Conservation (phyloP, 2,888 invertebrate species). For the Drosophila flavopinicola region DNA sequence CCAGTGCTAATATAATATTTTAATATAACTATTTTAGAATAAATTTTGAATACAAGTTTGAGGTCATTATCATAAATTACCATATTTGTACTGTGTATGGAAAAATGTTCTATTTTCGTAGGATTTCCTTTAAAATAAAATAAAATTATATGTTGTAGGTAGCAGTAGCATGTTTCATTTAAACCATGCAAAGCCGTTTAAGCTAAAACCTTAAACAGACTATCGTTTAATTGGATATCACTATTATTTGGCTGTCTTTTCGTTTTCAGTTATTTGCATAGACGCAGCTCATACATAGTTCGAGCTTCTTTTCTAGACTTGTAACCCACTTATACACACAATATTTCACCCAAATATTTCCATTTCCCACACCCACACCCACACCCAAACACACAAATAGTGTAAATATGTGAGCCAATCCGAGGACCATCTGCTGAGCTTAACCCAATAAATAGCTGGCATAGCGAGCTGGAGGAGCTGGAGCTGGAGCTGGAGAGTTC, state of each 20-base stretch:
- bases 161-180: no score
- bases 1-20: no score
- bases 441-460: slow-evolving; percentile 76
- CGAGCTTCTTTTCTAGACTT: not conserved
- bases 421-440: slow-evolving; percentile 51
- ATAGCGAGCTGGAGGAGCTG: slow-evolving; percentile 30
- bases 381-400: slow-evolving; percentile 37
- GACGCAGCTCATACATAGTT: not conserved
- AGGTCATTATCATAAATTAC: no score
- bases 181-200: no score
- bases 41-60: no score
- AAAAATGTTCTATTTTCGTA: no score
- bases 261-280: no score
- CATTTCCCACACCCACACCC: slow-evolving; percentile 43
- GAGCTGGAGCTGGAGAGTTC: slow-evolving; percentile 22
- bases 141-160: no score
- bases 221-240: not conserved
- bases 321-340: slow-evolving; percentile 35
- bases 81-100: no score
- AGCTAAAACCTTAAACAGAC: no score
- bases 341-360: slow-evolving; percentile 18
- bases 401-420: slow-evolving; percentile 32
- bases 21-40: no score
- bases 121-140: no score
- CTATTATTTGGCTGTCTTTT: not conserved